A percentile compares a stretch with the other conserved stretches of the same genome.
These are phyloP conservation scores for Falco rusticolus DNA, from an alignment of 2,797 vertebrate species.

Conservation along the genomic window DNA sequence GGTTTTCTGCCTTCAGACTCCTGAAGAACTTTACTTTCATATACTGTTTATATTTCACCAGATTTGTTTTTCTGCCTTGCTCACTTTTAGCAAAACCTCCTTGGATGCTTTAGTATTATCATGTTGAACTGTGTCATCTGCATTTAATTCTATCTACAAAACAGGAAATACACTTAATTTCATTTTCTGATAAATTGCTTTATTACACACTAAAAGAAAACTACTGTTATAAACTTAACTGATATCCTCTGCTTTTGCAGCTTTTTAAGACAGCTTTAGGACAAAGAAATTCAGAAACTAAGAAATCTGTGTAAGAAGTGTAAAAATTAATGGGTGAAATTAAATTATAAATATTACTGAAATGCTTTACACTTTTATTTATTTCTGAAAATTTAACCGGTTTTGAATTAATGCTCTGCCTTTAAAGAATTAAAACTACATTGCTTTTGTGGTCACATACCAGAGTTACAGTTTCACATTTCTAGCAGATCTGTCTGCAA, in stretches of 20 bases:
- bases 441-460: background rate
- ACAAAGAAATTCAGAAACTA: background rate
- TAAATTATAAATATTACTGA: background rate
- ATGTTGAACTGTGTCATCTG: background rate
- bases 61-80: constrained; percentile 5
- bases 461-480: background rate
- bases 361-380: background rate
- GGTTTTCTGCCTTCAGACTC: background rate
- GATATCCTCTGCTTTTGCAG: background rate
- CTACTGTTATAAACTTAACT: background rate
- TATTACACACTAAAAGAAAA: background rate
- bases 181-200: constrained; percentile 8
- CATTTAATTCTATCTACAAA: constrained; percentile 50
- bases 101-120: constrained; percentile 24
- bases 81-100: background rate
- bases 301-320: background rate
- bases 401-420: background rate
- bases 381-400: background rate
- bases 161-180: background rate
- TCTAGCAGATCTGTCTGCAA: background rate
- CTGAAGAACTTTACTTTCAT: background rate
- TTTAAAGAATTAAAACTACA: background rate
- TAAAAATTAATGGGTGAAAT: background rate
- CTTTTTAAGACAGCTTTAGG: background rate
- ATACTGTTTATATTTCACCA: background rate